phyloP scores from a whole-genome alignment of 1,140 invertebrate species.

The Drosophila miranda region DNA sequence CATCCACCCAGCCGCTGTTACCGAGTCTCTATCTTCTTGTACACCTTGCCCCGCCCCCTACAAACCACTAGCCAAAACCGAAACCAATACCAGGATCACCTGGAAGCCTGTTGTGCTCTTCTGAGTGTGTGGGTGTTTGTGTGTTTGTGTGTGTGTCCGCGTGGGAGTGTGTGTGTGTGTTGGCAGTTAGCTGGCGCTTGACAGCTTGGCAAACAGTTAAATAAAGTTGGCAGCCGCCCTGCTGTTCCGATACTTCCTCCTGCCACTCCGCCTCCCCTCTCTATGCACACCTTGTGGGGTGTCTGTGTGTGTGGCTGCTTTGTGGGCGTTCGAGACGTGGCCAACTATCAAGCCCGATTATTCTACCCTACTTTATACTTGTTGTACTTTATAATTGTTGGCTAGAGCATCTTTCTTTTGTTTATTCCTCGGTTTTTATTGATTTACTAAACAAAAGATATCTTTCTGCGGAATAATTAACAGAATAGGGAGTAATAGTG shows the following conservation, averaged over 20 bases:
- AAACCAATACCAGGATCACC: constrained; percentile 47
- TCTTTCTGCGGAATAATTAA: too few relatives aligned
- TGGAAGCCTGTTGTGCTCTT: constrained; percentile 13
- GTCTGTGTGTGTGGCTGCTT: constrained; percentile 15
- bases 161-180: constrained; percentile 19
- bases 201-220: constrained; percentile 79
- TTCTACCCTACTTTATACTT: constrained; percentile 31
- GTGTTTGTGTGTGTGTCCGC: constrained; percentile 26
- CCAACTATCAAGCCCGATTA: constrained; percentile 32
- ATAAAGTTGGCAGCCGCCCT: constrained; percentile 67
- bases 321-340: not conserved
- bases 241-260: constrained; percentile 14
- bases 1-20: constrained; percentile 17
- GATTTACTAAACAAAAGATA: not conserved
- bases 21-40: too few relatives aligned
- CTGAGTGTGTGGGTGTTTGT: constrained; percentile 17
- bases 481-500: too few relatives aligned
- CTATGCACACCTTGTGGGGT: not conserved
- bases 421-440: constrained; percentile 17
- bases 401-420: constrained; percentile 17
- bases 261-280: not conserved
- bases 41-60: not conserved
- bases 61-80: constrained; percentile 23
- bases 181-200: constrained; percentile 75
- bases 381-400: not conserved